Conservation (phyloP, 2,888 invertebrate species). For the Polylopha cassiicola region DNA sequence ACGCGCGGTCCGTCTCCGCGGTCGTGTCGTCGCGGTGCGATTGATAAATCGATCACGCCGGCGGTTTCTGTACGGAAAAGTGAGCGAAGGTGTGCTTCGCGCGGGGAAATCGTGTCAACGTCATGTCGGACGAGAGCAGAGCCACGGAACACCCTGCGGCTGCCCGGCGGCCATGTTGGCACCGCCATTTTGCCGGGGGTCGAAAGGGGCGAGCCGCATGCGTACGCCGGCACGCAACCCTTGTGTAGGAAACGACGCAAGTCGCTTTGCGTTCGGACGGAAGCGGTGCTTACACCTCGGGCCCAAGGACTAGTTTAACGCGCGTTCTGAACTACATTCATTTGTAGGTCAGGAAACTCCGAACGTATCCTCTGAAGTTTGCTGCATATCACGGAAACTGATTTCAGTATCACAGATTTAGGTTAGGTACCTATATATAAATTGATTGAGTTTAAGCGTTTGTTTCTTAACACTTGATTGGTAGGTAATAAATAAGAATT, state of each 20-base stretch:
- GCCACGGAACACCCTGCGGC: conserved; percentile 71
- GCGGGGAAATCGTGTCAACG: conserved; percentile 60
- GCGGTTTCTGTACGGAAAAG: conserved; percentile 49
- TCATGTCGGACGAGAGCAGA: conserved; percentile 64
- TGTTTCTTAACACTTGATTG: too few species aligned
- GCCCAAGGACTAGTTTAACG: conserved; percentile 48
- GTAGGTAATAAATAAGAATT: too few species aligned
- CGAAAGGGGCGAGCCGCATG: conserved; percentile 71
- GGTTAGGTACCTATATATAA: conserved; percentile 17
- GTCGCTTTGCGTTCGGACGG: conserved; percentile 38
- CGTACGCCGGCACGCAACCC: conserved; percentile 70
- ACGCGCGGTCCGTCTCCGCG: conserved; percentile 53
- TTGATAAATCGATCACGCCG: conserved; percentile 57
- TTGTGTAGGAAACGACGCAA: conserved; percentile 59
- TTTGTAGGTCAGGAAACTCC: conserved; percentile 68
- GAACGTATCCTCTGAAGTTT: conserved; percentile 63
- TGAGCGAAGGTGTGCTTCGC: conserved; percentile 60
- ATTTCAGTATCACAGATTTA: conserved; percentile 59
- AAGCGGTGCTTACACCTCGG: conserved; percentile 45
- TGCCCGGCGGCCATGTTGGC: conserved; percentile 76
- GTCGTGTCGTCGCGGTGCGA: conserved; percentile 43
- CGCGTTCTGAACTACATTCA: conserved; percentile 46
- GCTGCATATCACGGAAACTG: conserved; percentile 63
- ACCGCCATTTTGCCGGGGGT: conserved; percentile 76
- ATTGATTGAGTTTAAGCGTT: not conserved